phyloP scores from a whole-genome alignment of 2,113 vertebrate genomes.

The Argyrosomus japonicus region DNA sequence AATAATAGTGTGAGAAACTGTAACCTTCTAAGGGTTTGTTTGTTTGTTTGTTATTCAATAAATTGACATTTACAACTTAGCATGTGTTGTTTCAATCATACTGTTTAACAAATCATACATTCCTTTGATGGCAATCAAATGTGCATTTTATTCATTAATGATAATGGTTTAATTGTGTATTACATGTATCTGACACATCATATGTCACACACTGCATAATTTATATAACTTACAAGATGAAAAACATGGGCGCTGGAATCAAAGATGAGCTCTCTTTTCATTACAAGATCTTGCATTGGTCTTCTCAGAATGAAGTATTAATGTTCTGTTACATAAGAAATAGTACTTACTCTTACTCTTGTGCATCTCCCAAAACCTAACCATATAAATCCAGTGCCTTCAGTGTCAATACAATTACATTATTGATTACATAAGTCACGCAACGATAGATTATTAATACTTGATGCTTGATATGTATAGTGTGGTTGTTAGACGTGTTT shows the following conservation, averaged over 20 bases:
- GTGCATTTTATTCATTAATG: conserved; percentile 38
- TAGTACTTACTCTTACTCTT: background rate
- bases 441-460: background rate
- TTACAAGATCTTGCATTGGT: conserved; percentile 2
- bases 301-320: background rate
- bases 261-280: conserved; percentile 25
- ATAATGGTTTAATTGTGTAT: conserved; percentile 33
- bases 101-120: background rate
- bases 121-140: conserved; percentile 7
- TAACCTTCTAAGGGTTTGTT: background rate
- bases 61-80: too few relatives aligned
- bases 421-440: too few relatives aligned
- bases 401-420: background rate
- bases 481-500: background rate
- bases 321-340: too few relatives aligned
- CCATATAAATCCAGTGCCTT: background rate
- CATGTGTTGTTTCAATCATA: background rate
- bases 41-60: background rate
- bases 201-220: conserved; percentile 34
- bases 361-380: background rate
- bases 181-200: conserved; percentile 15
- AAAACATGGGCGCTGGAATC: conserved; percentile 4
- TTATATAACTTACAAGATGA: conserved; percentile 10
- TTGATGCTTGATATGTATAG: background rate
- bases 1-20: background rate